phyloP scores from a whole-genome alignment of 2,113 vertebrate genomes.

The Hippocampus mohnikei region DNA sequence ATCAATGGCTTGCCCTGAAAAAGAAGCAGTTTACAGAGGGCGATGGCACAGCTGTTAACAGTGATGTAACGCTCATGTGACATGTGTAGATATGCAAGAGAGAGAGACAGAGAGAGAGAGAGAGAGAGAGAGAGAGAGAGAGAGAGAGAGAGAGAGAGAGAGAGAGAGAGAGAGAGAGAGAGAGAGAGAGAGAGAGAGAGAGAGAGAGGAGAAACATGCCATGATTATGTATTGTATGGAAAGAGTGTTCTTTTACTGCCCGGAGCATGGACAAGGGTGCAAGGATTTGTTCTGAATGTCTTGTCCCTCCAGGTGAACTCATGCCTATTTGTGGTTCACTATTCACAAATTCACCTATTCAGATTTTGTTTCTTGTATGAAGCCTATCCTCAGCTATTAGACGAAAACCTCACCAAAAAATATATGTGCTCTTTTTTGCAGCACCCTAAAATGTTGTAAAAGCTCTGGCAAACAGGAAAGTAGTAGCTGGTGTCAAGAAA shows the following conservation, averaged over 20 bases:
- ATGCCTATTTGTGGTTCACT: background rate
- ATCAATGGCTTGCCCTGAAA: constrained; percentile 51
- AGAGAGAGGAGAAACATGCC: background rate
- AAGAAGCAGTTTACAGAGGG: constrained; percentile 28
- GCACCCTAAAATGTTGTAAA: too few species aligned
- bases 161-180: background rate
- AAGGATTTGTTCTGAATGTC: background rate
- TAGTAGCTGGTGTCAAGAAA: too few species aligned
- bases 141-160: background rate
- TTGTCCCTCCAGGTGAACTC: background rate
- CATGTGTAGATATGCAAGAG: background rate
- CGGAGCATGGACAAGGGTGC: background rate
- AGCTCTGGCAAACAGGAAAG: too few species aligned
- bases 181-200: background rate
- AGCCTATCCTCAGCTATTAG: background rate
- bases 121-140: background rate
- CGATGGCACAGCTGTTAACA: constrained; percentile 23
- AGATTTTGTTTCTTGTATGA: background rate
- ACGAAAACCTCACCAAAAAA: background rate
- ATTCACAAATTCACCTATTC: background rate
- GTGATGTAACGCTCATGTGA: constrained; percentile 8
- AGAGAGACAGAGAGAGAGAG: background rate
- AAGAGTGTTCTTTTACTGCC: constrained; percentile 1
- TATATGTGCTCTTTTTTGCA: background rate
- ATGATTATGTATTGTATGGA: background rate